These are phyloP conservation scores for Danionella dracula DNA, from an alignment of 2,797 vertebrate genomes.

Conservation along the genomic window DNA sequence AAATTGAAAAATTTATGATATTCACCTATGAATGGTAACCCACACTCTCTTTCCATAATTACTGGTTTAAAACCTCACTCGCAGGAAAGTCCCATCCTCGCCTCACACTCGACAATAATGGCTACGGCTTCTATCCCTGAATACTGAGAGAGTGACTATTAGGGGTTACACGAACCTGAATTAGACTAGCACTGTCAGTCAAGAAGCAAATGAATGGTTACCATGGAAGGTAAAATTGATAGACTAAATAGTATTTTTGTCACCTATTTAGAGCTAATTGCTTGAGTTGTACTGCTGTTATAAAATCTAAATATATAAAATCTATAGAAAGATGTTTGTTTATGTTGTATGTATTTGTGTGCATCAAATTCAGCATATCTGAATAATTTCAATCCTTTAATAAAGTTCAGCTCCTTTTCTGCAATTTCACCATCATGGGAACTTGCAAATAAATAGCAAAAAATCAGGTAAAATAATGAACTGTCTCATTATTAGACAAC, in stretches of 20 bases:
- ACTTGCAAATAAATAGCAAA: too few species aligned
- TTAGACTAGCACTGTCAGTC: conserved; percentile 38
- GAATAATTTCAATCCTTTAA: too few species aligned
- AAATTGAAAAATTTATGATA: conserved; percentile 44
- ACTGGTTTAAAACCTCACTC: conserved; percentile 18
- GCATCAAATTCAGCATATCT: too few species aligned
- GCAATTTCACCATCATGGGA: too few species aligned
- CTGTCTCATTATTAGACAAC: too few species aligned
- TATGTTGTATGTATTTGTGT: too few species aligned
- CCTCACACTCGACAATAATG: conserved; percentile 17
- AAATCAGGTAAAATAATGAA: too few species aligned
- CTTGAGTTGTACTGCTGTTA: too few species aligned
- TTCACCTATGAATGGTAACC: conserved; percentile 26
- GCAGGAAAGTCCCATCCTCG: conserved; percentile 28
- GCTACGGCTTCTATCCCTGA: conserved; percentile 20
- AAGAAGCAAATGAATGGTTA: conserved; percentile 44
- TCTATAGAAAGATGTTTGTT: too few species aligned
- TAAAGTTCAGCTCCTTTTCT: too few species aligned
- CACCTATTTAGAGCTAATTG: too few species aligned
- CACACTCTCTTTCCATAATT: conserved; percentile 34
- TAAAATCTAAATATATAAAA: too few species aligned
- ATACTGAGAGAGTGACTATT: conserved; percentile 32
- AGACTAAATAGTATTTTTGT: conserved; percentile 27
- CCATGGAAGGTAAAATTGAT: conserved; percentile 23
- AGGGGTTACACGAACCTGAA: conserved; percentile 45